Evolutionary conservation across 1,140 invertebrate genomes (phyloP).

Genomic region (Drosophila punjabiensis): DNA sequence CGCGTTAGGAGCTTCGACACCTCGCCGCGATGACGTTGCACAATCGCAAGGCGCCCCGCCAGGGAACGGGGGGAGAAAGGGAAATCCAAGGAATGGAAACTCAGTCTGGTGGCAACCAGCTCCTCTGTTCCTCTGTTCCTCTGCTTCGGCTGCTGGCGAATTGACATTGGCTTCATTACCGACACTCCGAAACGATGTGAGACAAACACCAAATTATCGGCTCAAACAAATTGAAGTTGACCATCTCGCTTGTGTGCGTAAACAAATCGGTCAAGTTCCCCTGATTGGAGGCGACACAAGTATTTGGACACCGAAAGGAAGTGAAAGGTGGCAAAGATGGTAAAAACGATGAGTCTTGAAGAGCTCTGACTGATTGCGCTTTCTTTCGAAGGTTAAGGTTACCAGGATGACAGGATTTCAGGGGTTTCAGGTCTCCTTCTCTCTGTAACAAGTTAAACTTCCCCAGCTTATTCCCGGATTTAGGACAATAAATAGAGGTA

Average conservation of each 20-base stretch:
- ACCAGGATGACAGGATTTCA: neutral
- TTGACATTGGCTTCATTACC: conserved; percentile 72
- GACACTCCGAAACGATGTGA: conserved; percentile 10
- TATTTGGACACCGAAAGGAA: conserved; percentile 32
- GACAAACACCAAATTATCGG: conserved; percentile 65
- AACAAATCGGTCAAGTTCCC: conserved; percentile 53
- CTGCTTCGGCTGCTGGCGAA: neutral
- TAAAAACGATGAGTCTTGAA: conserved; percentile 12
- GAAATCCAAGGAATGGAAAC: neutral
- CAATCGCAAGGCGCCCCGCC: conserved; percentile 58
- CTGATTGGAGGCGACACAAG: conserved; percentile 36
- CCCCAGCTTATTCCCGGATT: neutral
- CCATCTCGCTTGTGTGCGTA: conserved; percentile 28
- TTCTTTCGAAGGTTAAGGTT: conserved; percentile 17
- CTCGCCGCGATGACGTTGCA: conserved; percentile 61
- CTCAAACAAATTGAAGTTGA: conserved; percentile 69
- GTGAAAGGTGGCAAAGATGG: conserved; percentile 38
- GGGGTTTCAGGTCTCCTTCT: neutral
- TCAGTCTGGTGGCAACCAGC: neutral
- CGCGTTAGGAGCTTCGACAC: conserved; percentile 19
- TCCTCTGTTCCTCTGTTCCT: neutral
- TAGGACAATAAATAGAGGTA: neutral
- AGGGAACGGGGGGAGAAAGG: neutral
- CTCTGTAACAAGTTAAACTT: no score
- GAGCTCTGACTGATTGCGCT: conserved; percentile 9